Base-by-base conservation (phyloP, 1,140 invertebrate species). In the Hyles euphorbiae region DNA sequence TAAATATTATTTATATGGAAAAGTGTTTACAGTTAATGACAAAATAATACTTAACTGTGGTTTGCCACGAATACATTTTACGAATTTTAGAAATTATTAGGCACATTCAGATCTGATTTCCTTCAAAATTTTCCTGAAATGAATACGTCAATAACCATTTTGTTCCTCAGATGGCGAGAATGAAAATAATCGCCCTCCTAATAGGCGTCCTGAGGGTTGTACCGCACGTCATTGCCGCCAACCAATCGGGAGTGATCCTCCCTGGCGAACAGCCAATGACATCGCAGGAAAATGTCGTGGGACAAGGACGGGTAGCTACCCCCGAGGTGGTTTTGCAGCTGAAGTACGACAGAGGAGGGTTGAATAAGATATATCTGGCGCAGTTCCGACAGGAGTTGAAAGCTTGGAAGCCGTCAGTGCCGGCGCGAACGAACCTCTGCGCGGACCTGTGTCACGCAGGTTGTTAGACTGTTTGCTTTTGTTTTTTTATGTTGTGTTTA, bases 361-460 rank as follows among this genome's bases (percentile, higher is more conserved):
- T 88, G 74, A 72, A 88, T 73, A 79, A 72, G 72, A 83, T 88
- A 80, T 86, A 84, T 65, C 53, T 88, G 34, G 78, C 85, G n/a
- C 85, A 88, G 76, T 88, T 83, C 48, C 63, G 85, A 5, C 79
- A 83, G 55, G 73, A 72, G 3, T 44, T 7, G 10, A 60, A 53
- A 10, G 36, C 48, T 4, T 65, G 58, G 65, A 50, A 11, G 3
- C 74, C 78, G 5, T 67, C 85, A 85, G 83, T 85, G 34, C 59
- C 72, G 9, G 75, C 74, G 10, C 47, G 72, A 46, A 59, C 53
- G 36, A 72, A 65, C 33, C 53, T 86, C 54, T 88, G 85, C 63
- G 63, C 80, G 74, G 85, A 88, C 79, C 71, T 88, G 34, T 88
- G 85, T 47, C 75, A 82, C 78, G 76, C 81, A 78, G 85, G 85